These are phyloP conservation scores for Hyposmocoma kahamanoa DNA, from an alignment of 1,140 invertebrate genomes.

Conservation along the genomic window DNA sequence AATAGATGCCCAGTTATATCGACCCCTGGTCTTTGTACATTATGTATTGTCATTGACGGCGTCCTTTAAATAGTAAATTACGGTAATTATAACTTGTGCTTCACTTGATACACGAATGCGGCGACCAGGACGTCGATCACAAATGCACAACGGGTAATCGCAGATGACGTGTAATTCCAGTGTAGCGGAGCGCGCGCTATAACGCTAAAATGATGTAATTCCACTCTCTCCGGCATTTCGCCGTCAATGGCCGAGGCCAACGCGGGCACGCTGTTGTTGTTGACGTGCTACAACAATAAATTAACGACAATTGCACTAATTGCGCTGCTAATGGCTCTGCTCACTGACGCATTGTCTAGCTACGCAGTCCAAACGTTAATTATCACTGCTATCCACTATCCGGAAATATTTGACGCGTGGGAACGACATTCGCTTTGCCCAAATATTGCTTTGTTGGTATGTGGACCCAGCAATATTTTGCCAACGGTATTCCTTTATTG, in stretches of 20 bases:
- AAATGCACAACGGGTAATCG: not conserved
- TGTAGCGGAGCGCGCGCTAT: too few relatives aligned
- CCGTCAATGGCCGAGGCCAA: not conserved
- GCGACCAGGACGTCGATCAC: too few relatives aligned
- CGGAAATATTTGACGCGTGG: slow-evolving; percentile 39
- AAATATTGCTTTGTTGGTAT: slow-evolving; percentile 10
- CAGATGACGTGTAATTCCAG: not conserved
- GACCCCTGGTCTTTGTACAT: not conserved
- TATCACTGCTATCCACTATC: slow-evolving; percentile 28
- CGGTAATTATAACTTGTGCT: slow-evolving; percentile 2
- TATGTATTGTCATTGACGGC: not conserved
- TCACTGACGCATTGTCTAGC: slow-evolving; percentile 56
- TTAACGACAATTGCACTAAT: slow-evolving; percentile 70
- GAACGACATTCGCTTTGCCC: slow-evolving; percentile 20
- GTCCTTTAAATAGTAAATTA: slow-evolving; percentile 2
- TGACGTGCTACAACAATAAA: slow-evolving; percentile 51
- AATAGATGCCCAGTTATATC: not conserved
- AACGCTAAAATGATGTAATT: not conserved
- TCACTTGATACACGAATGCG: too few relatives aligned
- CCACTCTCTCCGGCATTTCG: not conserved
- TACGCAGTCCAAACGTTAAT: slow-evolving; percentile 38
- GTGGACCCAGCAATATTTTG: slow-evolving; percentile 17
- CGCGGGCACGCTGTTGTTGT: slow-evolving; percentile 15
- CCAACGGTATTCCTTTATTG: slow-evolving; percentile 34
- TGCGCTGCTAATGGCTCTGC: slow-evolving; percentile 55